These are phyloP conservation scores for Epinotia nisella DNA, from an alignment of 2,888 invertebrate species.

Conservation along the genomic window DNA sequence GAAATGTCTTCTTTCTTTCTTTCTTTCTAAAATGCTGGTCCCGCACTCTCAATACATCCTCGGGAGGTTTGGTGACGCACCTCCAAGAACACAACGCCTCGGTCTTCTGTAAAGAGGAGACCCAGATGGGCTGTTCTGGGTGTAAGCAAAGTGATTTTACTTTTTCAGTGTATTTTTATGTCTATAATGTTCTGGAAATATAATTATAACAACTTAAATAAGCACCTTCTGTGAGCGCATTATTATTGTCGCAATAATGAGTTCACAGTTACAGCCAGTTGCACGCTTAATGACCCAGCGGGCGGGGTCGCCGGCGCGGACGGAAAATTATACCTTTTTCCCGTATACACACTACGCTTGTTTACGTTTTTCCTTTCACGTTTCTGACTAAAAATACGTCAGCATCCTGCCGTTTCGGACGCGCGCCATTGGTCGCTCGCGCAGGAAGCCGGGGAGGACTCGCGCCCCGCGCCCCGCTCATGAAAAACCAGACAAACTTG, in stretches of 20 bases:
- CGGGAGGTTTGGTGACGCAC: no score
- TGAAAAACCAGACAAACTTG: slow-evolving; percentile 70
- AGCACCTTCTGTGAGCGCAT: slow-evolving; percentile 18
- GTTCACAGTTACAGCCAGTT: slow-evolving; percentile 42
- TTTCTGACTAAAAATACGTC: slow-evolving; percentile 81
- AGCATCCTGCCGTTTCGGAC: slow-evolving; percentile 83
- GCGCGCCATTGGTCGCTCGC: slow-evolving; percentile 76
- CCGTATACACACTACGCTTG: slow-evolving; percentile 68
- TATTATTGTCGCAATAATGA: slow-evolving; percentile 24
- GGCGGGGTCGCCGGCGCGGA: slow-evolving; percentile 25
- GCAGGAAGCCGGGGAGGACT: slow-evolving; percentile 77
- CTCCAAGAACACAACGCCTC: no score
- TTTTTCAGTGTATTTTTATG: no score
- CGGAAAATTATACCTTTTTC: slow-evolving; percentile 57
- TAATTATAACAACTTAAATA: slow-evolving; percentile 2
- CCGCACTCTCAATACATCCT: no score
- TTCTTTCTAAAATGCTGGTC: no score
- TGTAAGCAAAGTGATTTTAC: no score
- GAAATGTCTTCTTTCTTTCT: no score
- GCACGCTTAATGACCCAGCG: slow-evolving; percentile 42
- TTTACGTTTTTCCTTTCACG: slow-evolving; percentile 83
- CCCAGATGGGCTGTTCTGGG: no score
- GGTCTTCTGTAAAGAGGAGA: no score
- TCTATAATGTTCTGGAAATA: neutral
- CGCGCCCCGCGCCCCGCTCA: slow-evolving; percentile 57